Evolutionary conservation across 2,888 invertebrate genomes (phyloP), one percentile per base, ranked within the genome.

Genomic region (Patella caerulea): DNA sequence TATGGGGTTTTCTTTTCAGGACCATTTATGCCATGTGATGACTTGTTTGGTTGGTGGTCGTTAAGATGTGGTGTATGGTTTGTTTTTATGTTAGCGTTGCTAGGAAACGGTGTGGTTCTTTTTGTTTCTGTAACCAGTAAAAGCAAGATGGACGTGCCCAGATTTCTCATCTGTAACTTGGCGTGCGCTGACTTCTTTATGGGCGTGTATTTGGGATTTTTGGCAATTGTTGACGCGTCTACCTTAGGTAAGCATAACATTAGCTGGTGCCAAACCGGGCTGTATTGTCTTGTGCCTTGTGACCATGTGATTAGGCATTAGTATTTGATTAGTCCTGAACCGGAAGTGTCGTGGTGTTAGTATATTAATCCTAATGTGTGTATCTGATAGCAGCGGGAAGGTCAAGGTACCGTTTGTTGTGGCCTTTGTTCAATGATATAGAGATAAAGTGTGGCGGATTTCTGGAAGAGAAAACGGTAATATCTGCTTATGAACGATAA

Each of bases 1-100:
- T 45, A 9, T 45, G 45, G 45, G 7, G 17, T 17, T 78, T 69
- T 14, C 29, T 19, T 78, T 79, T 1, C 92, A 95, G 97, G 96
- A 52, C 98, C 98, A 3, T 98, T 98, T 93, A 93, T 98, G 89
- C 98, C 98, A 5, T 98, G 98, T 92, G 96, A 96, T 90, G 98
- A 98, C 92, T 93, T 98, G 77, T 98, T 98, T 92, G 98, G 98
- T 91, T 98, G 98, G 98, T 98, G 98, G 98, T 97, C 97, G 5
- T 93, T 98, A 86, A 94, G 98, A 70, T 98, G 98, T 91, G 98
- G 98, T 29, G 97, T 98, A 74, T 99, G 99, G 98, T 95, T 97
- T 19, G 98, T 99, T 71, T 98, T 98, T 92, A 94, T 98, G 78
- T 93, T 98, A 86, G 98, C 98, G 69, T 95, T 99, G 93, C 94